phyloP scores from a whole-genome alignment of 2,113 vertebrate genomes.

The Urocynchramus pylzowi region DNA sequence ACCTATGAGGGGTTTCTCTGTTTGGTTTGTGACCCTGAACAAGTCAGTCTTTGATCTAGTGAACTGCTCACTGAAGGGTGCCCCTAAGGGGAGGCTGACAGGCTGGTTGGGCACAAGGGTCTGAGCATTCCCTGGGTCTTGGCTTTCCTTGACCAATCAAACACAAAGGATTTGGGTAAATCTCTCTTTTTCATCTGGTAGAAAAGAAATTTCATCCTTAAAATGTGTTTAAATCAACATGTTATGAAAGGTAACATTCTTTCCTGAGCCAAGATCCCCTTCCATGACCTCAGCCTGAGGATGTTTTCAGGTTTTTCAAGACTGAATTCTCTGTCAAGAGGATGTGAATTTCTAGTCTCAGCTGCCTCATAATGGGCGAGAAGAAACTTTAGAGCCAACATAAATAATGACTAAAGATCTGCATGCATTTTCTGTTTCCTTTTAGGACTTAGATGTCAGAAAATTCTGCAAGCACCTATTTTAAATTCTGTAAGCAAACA shows the following conservation, averaged over 20 bases:
- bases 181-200: neutral
- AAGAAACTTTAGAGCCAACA: conserved; percentile 7
- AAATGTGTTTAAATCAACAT: neutral
- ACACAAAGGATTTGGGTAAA: neutral
- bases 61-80: neutral
- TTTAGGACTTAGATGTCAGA: neutral
- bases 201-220: neutral
- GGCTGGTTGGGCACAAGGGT: neutral
- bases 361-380: neutral
- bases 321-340: neutral
- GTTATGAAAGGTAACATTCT: neutral
- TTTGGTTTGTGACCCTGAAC: neutral
- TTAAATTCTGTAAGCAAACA: neutral
- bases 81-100: accelerated
- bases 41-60: neutral
- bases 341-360: neutral
- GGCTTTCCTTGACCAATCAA: neutral
- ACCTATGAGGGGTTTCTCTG: neutral
- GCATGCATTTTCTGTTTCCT: neutral
- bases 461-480: neutral
- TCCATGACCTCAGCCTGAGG: neutral
- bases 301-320: neutral
- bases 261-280: neutral
- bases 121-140: neutral
- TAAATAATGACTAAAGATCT: neutral